Conservation (phyloP, 2,797 vertebrate genomes). For the Lindbergichthys nudifrons region DNA sequence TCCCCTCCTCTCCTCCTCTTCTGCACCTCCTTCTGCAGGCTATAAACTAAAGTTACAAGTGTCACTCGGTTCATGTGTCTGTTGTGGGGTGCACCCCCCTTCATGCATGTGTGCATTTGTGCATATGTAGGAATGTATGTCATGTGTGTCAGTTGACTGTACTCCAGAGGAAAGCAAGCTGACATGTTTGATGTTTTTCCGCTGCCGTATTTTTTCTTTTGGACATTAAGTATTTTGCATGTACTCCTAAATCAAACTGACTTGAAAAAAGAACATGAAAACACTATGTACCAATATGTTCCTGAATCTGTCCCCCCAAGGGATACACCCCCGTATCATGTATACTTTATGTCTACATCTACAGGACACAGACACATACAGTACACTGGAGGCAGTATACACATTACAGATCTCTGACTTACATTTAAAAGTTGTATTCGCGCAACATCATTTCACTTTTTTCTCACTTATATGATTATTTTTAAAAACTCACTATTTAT, state of each 20-base stretch:
- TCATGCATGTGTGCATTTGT: slow-evolving; percentile 26
- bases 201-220: slow-evolving; percentile 5
- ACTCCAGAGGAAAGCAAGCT: slow-evolving; percentile 25
- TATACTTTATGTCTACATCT: slow-evolving; percentile 5
- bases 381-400: background rate
- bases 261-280: slow-evolving; percentile 38
- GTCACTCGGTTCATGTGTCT: slow-evolving; percentile 68
- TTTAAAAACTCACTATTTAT: background rate
- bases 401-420: background rate
- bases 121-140: slow-evolving; percentile 33
- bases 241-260: slow-evolving; percentile 55
- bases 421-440: background rate
- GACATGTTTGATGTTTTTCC: slow-evolving; percentile 60
- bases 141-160: slow-evolving; percentile 31
- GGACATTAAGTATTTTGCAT: slow-evolving; percentile 34
- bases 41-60: slow-evolving; percentile 79
- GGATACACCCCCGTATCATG: slow-evolving; percentile 25
- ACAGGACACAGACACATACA: slow-evolving; percentile 12
- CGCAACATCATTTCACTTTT: background rate
- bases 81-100: slow-evolving; percentile 21
- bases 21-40: slow-evolving; percentile 72
- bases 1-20: slow-evolving; percentile 65
- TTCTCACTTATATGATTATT: background rate
- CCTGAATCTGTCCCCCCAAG: slow-evolving; percentile 25
- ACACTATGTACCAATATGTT: slow-evolving; percentile 37